Evolutionary conservation across 2,888 invertebrate genomes (phyloP).

Genomic region (Ichneumon xanthorius): DNA sequence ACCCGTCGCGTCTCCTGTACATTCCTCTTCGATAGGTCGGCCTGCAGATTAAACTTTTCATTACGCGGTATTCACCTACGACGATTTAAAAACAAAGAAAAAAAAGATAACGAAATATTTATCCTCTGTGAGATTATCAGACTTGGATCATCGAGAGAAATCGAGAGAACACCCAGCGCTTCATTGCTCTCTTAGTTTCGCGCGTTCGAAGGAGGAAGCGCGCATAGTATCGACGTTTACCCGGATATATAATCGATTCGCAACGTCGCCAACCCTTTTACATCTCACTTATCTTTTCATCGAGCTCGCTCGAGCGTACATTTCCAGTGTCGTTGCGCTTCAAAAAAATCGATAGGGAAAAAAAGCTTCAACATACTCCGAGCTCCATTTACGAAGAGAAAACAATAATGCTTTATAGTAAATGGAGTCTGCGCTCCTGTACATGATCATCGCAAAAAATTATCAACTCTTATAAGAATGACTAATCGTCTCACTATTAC

Average conservation of each 20-base stretch:
- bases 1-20: slow-evolving; percentile 40
- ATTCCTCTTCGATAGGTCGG: neutral
- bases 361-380: slow-evolving; percentile 6
- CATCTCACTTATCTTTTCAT: neutral
- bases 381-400: neutral
- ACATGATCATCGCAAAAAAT: slow-evolving; percentile 1
- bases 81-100: neutral
- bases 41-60: slow-evolving; percentile 10
- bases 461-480: slow-evolving; percentile 22
- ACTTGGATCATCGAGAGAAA: neutral
- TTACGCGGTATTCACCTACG: neutral
- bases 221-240: neutral
- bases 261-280: neutral
- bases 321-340: slow-evolving; percentile 4
- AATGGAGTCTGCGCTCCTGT: neutral
- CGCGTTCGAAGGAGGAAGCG: neutral
- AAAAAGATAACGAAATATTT: neutral
- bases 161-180: neutral
- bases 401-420: neutral
- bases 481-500: slow-evolving; percentile 49
- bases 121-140: neutral
- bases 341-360: neutral
- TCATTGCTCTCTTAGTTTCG: neutral
- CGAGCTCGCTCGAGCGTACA: neutral
- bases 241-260: slow-evolving; percentile 6